Evolutionary conservation across 2,797 vertebrate genomes (phyloP).

Genomic region (Oreonectes daqikongensis): DNA sequence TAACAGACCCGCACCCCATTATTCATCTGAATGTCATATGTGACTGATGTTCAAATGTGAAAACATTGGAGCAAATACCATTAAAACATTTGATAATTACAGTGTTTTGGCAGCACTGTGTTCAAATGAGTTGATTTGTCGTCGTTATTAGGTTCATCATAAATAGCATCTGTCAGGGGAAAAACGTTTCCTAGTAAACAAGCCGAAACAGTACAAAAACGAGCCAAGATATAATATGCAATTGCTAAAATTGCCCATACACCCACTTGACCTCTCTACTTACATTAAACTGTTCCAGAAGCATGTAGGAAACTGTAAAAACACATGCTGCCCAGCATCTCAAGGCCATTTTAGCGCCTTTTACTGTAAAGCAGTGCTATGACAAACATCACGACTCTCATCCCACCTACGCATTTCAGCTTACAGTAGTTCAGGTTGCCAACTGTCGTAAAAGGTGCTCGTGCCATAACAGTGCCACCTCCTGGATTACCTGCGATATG

Average conservation of each 20-base stretch:
- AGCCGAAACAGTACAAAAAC: not conserved
- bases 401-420: slow-evolving; percentile 42
- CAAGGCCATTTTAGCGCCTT: slow-evolving; percentile 12
- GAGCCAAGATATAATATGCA: not conserved
- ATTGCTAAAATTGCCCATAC: not conserved
- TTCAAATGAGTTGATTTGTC: slow-evolving; percentile 6
- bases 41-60: slow-evolving; percentile 12
- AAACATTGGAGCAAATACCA: not conserved
- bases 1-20: not conserved
- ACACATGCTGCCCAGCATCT: not conserved
- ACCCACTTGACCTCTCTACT: not conserved
- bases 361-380: slow-evolving; percentile 5
- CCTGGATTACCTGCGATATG: slow-evolving; percentile 16
- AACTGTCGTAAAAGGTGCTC: slow-evolving; percentile 4
- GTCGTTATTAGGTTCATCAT: not conserved
- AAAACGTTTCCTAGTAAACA: not conserved
- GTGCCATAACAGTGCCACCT: slow-evolving; percentile 54
- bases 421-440: slow-evolving; percentile 35
- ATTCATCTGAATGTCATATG: slow-evolving; percentile 15
- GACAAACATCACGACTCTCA: slow-evolving; percentile 37
- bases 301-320: not conserved
- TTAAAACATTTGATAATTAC: slow-evolving; percentile 22
- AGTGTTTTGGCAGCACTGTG: not conserved
- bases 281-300: slow-evolving; percentile 5
- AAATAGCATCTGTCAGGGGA: not conserved